Conservation (phyloP, 1,140 invertebrate genomes). For the Drosophila sechellia region DNA sequence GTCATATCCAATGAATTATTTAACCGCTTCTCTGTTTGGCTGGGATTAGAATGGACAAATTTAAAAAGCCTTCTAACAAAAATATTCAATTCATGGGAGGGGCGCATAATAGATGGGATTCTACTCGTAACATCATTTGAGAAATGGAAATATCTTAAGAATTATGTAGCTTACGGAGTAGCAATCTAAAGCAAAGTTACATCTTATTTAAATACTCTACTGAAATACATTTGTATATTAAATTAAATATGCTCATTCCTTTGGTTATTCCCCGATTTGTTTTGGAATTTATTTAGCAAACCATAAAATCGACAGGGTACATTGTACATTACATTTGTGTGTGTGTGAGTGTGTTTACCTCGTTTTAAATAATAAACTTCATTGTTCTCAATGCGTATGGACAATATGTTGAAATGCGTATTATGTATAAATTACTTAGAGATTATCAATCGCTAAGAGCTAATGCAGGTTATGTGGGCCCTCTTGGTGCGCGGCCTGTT, state of each 20-base stretch:
- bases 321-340: conserved; percentile 64
- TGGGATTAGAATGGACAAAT: neutral
- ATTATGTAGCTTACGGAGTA: neutral
- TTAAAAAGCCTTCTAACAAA: neutral
- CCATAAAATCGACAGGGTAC: conserved; percentile 73
- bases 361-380: conserved; percentile 43
- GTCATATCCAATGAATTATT: neutral
- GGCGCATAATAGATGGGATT: neutral
- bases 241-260: neutral
- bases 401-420: conserved; percentile 49
- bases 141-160: neutral
- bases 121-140: neutral
- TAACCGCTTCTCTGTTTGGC: neutral
- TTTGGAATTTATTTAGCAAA: conserved; percentile 73
- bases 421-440: conserved; percentile 78
- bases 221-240: neutral
- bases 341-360: conserved; percentile 36
- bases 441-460: conserved; percentile 73
- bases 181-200: neutral
- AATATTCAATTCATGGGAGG: neutral
- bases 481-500: conserved; percentile 30
- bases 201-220: neutral
- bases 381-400: conserved; percentile 44
- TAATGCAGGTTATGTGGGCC: conserved; percentile 60
- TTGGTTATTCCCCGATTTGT: conserved; percentile 27